A percentile compares a stretch with the other conserved stretches of the same genome.
Conservation (phyloP, 2,113 vertebrate species). For the Hepsetus odoe region DNA sequence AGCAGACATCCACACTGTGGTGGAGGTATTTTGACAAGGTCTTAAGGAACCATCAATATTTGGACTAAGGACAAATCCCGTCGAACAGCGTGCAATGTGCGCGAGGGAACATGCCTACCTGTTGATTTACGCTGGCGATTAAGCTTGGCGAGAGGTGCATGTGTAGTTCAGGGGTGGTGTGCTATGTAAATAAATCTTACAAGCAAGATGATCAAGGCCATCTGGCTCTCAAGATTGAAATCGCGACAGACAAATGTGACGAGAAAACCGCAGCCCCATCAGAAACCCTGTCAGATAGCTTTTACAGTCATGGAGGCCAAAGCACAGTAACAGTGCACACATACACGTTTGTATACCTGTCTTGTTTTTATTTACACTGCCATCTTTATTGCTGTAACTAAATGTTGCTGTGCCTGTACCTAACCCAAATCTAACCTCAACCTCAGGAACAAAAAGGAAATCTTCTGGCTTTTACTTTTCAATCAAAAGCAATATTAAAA, state of each 20-base stretch:
- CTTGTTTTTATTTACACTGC: background rate
- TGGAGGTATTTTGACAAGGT: constrained; percentile 54
- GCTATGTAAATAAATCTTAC: constrained; percentile 44
- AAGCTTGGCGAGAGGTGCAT: constrained; percentile 48
- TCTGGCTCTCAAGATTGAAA: constrained; percentile 35
- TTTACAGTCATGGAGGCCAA: background rate
- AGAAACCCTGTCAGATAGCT: background rate
- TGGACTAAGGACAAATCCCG: constrained; percentile 51
- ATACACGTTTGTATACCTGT: background rate
- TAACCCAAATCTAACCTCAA: background rate
- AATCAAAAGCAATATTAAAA: background rate
- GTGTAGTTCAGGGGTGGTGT: constrained; percentile 42
- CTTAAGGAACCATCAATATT: constrained; percentile 62
- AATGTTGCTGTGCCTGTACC: background rate
- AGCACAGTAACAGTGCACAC: background rate
- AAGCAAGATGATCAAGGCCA: constrained; percentile 13
- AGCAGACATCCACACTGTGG: constrained; percentile 45
- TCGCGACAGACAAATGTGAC: background rate
- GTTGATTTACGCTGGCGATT: constrained; percentile 62
- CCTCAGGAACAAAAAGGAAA: background rate
- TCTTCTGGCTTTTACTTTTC: background rate
- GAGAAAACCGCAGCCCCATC: constrained; percentile 2
- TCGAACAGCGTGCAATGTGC: constrained; percentile 48
- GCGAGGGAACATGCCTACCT: constrained; percentile 66
- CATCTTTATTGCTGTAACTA: background rate